Evolutionary conservation across 2,797 vertebrate species (phyloP), one percentile per base, ranked within the genome.

Genomic region (Cryptoblepharus egeriae): DNA sequence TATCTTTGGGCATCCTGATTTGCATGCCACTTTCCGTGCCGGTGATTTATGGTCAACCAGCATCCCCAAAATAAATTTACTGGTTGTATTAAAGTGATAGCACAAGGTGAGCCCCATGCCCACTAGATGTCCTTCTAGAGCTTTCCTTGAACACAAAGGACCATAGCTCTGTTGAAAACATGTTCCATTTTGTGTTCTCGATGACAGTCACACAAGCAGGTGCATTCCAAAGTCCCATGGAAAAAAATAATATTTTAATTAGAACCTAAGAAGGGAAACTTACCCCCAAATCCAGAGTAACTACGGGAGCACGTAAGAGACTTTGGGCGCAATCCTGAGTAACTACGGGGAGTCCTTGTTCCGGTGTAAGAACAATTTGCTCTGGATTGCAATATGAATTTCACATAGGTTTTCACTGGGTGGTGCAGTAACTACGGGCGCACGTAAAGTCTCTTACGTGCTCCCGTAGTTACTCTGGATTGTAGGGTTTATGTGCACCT

Each of bases 91-190:
- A 68, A 72, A 80, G 65, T 2, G 22, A 30, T 20, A 68, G 69
- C 45, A 24, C 30, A 58, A 81, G 52, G 37, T 45, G 28, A 87
- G 69, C 12, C 65, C 81, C 52, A 79, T 58, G 42, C 68, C 92
- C 93, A 91, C 93, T 92, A 94, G 93, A 81, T 94, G 93, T 88
- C 93, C 67, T 82, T 82, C 86, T 84, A 89, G 86, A 81, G 84
- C 92, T 90, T 76, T 69, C 61, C 82, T 70, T 61, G 70, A 12
- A 77, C 60, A 55, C 0, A 26, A n/a, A 2, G 28, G n/a, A 32
- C n/a, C n/a, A n/a, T 75, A 52, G 15, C 70, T 75, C 49, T 68
- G 11, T 12, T 72, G 72, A 70, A 79, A 86, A 18, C 87, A 11
- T 42, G 1, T n/a, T 77, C 65, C 49, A 75, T 85, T 90, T 79